These are phyloP conservation scores for Macrophya alboannulata DNA, from an alignment of 2,888 invertebrate genomes.

Conservation along the genomic window DNA sequence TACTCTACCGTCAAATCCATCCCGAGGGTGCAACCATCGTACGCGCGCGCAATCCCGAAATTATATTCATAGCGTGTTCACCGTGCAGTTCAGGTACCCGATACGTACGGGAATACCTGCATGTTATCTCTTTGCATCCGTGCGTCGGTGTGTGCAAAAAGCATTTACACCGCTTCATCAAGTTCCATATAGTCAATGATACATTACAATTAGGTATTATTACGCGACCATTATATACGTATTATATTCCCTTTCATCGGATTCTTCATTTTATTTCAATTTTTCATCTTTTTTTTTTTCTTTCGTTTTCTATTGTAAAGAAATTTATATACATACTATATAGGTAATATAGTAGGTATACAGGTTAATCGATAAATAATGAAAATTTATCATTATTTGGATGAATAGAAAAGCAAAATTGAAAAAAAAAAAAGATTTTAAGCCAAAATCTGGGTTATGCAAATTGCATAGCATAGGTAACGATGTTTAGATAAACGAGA, in stretches of 20 bases:
- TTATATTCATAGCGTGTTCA: conserved; percentile 49
- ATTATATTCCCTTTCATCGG: background rate
- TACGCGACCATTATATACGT: background rate
- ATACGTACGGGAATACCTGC: conserved; percentile 17
- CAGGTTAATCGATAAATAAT: no score
- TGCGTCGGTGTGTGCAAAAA: background rate
- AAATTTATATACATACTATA: no score
- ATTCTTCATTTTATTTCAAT: background rate
- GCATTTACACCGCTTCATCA: conserved; percentile 25
- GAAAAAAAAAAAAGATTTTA: no score
- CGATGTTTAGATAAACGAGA: background rate
- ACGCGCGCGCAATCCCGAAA: conserved; percentile 51
- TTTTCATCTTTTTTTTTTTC: no score
- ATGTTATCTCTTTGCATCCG: background rate
- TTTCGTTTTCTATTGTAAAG: no score
- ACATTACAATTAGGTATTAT: conserved; percentile 24
- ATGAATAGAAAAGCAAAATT: no score
- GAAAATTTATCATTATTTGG: no score
- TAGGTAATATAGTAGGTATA: no score
- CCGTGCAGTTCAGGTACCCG: conserved; percentile 12
- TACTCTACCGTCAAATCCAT: conserved; percentile 20
- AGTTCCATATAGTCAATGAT: background rate
- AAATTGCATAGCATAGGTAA: no score
- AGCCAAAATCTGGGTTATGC: no score
- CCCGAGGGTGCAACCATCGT: conserved; percentile 44